phyloP scores from a whole-genome alignment of 23 tunicate genomes.

The Pegea sp. region DNA sequence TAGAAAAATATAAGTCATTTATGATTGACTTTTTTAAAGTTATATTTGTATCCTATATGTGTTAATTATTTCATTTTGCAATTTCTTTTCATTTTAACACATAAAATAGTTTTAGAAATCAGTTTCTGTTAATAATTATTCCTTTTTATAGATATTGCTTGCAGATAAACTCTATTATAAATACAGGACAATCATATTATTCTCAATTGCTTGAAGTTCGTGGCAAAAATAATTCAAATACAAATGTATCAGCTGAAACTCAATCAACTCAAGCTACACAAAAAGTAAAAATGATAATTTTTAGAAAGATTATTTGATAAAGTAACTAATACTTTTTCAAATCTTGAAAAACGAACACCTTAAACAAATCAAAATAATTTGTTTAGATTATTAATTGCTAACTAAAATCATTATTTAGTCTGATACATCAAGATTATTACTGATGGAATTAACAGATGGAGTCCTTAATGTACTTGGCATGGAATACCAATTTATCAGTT shows the following conservation, averaged over 20 bases:
- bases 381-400: background rate
- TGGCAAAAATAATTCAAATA: slow-evolving; percentile 25
- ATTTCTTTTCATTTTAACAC: no score
- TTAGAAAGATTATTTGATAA: background rate
- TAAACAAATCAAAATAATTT: background rate
- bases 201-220: slow-evolving; percentile 24
- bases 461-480: slow-evolving; percentile 23
- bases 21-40: no score
- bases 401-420: no score
- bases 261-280: slow-evolving; percentile 34
- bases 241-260: slow-evolving; percentile 35
- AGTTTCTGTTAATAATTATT: no score
- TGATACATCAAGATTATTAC: slow-evolving; percentile 46
- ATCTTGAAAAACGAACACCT: background rate
- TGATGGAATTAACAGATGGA: slow-evolving; percentile 66
- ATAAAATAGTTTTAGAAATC: no score
- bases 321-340: background rate
- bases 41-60: no score
- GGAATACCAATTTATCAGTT: slow-evolving; percentile 25
- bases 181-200: slow-evolving; percentile 33
- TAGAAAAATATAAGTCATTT: no score
- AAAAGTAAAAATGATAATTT: background rate
- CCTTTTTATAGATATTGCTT: slow-evolving; percentile 14
- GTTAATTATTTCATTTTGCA: no score
- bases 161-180: slow-evolving; percentile 39